phyloP scores from a whole-genome alignment of 1,140 invertebrate species.

The Temnothorax longispinosus region DNA sequence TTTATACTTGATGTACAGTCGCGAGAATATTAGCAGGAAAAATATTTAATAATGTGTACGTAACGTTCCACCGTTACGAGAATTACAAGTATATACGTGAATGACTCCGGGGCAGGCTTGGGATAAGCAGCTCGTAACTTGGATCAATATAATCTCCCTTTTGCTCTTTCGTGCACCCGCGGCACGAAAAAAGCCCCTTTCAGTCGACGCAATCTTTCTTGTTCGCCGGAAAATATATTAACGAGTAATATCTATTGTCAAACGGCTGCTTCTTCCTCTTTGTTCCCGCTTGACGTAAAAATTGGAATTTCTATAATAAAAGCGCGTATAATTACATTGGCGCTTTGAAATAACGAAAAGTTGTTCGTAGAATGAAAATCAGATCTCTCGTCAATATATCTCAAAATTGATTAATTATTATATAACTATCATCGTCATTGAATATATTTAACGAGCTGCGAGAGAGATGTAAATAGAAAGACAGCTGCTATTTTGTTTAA shows the following conservation, averaged over 20 bases:
- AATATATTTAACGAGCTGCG: neutral
- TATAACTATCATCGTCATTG: neutral
- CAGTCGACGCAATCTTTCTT: constrained; percentile 29
- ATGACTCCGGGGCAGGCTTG: constrained; percentile 13
- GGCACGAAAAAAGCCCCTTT: constrained; percentile 33
- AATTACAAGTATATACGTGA: constrained; percentile 32
- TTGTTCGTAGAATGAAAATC: constrained; percentile 1
- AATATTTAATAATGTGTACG: neutral
- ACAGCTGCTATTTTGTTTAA: neutral
- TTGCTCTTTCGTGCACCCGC: constrained; percentile 51
- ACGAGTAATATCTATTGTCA: constrained; percentile 49
- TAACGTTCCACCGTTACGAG: constrained; percentile 5
- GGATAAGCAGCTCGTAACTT: constrained; percentile 53
- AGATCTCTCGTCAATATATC: neutral
- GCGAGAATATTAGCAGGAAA: neutral
- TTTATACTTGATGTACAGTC: neutral
- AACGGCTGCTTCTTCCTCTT: neutral
- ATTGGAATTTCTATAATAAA: constrained; percentile 40
- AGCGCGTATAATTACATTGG: constrained; percentile 16
- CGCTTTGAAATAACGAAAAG: neutral
- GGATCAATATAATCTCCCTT: constrained; percentile 61
- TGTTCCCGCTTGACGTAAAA: neutral
- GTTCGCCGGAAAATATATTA: constrained; percentile 56
- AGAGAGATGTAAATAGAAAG: neutral
- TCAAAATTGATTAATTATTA: neutral